Conservation (phyloP, 2,888 invertebrate genomes). For the Drosophila mayaguana region DNA sequence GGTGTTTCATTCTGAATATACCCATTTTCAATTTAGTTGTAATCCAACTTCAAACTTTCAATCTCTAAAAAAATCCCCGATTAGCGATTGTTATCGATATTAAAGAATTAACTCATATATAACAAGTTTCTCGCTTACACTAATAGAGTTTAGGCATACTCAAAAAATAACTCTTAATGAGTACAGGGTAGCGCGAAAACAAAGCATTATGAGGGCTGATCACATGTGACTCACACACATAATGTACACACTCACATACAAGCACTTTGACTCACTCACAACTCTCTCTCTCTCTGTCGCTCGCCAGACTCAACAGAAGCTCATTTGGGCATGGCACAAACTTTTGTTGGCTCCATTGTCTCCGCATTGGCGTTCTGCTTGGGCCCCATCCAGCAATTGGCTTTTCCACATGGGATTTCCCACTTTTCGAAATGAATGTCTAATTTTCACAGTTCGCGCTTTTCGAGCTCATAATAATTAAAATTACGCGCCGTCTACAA, state of each 20-base stretch:
- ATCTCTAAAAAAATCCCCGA: not conserved
- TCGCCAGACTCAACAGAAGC: slow-evolving; percentile 58
- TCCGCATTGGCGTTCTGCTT: slow-evolving; percentile 11
- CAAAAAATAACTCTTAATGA: not conserved
- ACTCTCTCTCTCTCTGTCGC: not conserved
- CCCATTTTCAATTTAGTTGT: no score
- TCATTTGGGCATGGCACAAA: slow-evolving; percentile 55
- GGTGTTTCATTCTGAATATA: no score
- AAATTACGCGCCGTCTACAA: slow-evolving; percentile 66
- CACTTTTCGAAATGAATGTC: slow-evolving; percentile 58
- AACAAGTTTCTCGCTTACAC: not conserved
- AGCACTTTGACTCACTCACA: slow-evolving; percentile 6
- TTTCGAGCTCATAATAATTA: slow-evolving; percentile 71
- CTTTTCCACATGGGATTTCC: slow-evolving; percentile 26
- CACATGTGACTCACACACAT: slow-evolving; percentile 42
- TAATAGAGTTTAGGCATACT: not conserved
- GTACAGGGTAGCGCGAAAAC: slow-evolving; percentile 1
- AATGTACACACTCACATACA: slow-evolving; percentile 15
- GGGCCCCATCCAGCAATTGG: slow-evolving; percentile 42
- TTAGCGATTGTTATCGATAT: not conserved
- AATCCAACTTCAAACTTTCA: no score
- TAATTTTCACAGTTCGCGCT: slow-evolving; percentile 68
- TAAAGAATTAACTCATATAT: not conserved
- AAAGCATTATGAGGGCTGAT: slow-evolving; percentile 21
- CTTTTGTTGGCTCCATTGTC: slow-evolving; percentile 58